phyloP scores from a whole-genome alignment of 2,888 invertebrate species.

The Drosophila colorata region DNA sequence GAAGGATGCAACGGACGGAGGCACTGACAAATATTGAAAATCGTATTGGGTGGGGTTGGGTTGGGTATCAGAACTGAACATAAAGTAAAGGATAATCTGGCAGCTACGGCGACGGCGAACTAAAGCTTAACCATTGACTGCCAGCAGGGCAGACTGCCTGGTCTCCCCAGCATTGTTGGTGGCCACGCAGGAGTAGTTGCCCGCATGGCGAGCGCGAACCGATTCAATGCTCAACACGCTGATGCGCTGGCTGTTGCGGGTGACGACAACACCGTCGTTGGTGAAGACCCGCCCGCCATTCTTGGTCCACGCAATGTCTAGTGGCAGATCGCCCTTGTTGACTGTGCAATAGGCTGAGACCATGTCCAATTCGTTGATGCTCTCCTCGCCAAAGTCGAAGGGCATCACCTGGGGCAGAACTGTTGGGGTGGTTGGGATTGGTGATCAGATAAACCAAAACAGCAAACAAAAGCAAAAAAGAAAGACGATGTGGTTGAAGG shows the following conservation, averaged over 20 bases:
- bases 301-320: constrained; percentile 90
- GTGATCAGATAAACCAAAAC: constrained; percentile 31
- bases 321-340: constrained; percentile 91
- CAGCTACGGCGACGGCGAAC: neutral
- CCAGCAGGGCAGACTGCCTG: constrained; percentile 87
- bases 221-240: constrained; percentile 88
- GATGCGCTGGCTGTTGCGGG: constrained; percentile 88
- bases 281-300: constrained; percentile 86
- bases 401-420: constrained; percentile 87
- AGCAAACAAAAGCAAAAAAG: constrained; percentile 38
- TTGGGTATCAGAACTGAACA: constrained; percentile 23
- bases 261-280: constrained; percentile 87
- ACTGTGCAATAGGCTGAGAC: constrained; percentile 90
- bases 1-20: constrained; percentile 88
- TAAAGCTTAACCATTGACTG: constrained; percentile 87
- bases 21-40: constrained; percentile 86
- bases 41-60: constrained; percentile 15
- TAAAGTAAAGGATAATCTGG: constrained; percentile 17
- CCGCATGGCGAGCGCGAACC: constrained; percentile 87
- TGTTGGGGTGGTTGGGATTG: constrained; percentile 13
- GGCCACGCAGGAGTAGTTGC: constrained; percentile 88
- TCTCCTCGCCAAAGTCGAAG: constrained; percentile 90
- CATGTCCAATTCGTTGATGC: constrained; percentile 89
- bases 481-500: neutral
- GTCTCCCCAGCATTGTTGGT: constrained; percentile 87